Conservation (phyloP, 2,888 invertebrate genomes). For the Apoda limacodes region DNA sequence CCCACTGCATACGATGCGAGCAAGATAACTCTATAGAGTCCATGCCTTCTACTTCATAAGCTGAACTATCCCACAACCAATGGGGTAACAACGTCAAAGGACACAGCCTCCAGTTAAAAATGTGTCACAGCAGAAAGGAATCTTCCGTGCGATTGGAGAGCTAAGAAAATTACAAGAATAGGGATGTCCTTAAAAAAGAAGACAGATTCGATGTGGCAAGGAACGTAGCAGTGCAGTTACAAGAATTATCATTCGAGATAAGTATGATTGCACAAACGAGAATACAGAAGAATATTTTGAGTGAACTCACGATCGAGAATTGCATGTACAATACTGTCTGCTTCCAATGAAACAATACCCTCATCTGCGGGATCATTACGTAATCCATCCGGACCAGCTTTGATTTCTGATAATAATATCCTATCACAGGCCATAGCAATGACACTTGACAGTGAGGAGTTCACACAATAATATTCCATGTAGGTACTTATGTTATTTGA, state of each 20-base stretch:
- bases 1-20: not conserved
- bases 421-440: conserved; percentile 10
- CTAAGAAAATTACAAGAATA: conserved; percentile 17
- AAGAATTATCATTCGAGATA: conserved; percentile 15
- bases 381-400: conserved; percentile 11
- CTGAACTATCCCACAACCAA: conserved; percentile 14
- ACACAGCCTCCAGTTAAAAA: conserved; percentile 11
- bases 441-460: conserved; percentile 11
- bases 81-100: conserved; percentile 10
- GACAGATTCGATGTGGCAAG: conserved; percentile 16
- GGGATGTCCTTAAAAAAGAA: conserved; percentile 17
- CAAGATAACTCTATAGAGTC: not conserved
- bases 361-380: conserved; percentile 12
- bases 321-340: conserved; percentile 12
- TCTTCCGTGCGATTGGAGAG: conserved; percentile 14
- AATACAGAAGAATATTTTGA: conserved; percentile 17
- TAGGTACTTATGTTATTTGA: conserved; percentile 10
- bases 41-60: conserved; percentile 8
- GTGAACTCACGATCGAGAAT: conserved; percentile 7
- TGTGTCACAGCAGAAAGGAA: conserved; percentile 16
- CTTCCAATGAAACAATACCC: conserved; percentile 13
- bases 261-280: conserved; percentile 15
- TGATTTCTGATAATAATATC: conserved; percentile 12
- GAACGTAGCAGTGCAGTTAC: conserved; percentile 16
- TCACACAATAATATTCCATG: conserved; percentile 12